Conservation (phyloP, 2,797 vertebrate species). For the Pangasius mekongensis region DNA sequence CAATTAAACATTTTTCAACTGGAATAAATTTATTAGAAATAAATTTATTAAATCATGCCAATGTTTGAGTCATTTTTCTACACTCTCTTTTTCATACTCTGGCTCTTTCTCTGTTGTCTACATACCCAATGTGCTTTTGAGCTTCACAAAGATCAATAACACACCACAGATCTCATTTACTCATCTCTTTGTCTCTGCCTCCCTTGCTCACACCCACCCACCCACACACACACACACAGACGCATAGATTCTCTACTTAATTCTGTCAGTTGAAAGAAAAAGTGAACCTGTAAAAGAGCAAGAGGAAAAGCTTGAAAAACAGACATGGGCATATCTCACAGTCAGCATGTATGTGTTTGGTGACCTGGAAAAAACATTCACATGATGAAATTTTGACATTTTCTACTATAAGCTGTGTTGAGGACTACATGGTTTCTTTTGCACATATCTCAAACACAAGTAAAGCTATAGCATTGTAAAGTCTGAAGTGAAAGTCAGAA, state of each 20-base stretch:
- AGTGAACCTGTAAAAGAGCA: background rate
- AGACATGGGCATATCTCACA: background rate
- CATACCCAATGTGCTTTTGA: background rate
- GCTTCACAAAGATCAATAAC: conserved; percentile 7
- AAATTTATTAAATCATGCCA: too few species aligned
- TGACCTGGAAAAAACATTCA: conserved; percentile 4
- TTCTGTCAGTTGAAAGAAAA: background rate
- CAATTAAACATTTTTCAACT: background rate
- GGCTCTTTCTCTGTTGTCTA: too few species aligned
- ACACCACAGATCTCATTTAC: background rate
- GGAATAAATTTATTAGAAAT: background rate
- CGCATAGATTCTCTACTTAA: background rate
- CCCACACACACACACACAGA: background rate
- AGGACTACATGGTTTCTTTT: background rate
- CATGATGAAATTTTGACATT: background rate
- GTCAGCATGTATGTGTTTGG: background rate
- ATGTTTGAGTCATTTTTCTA: background rate
- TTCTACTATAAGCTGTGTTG: background rate
- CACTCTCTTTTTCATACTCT: background rate
- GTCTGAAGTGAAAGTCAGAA: background rate
- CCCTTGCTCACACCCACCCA: background rate
- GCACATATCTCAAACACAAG: background rate
- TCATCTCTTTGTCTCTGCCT: background rate
- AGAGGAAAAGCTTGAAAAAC: background rate
- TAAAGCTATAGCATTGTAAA: background rate